Percentiles rank a stretch among this genome's conserved stretches.
Conservation (phyloP, 2,113 vertebrate genomes). For the Nothocercus julius region DNA sequence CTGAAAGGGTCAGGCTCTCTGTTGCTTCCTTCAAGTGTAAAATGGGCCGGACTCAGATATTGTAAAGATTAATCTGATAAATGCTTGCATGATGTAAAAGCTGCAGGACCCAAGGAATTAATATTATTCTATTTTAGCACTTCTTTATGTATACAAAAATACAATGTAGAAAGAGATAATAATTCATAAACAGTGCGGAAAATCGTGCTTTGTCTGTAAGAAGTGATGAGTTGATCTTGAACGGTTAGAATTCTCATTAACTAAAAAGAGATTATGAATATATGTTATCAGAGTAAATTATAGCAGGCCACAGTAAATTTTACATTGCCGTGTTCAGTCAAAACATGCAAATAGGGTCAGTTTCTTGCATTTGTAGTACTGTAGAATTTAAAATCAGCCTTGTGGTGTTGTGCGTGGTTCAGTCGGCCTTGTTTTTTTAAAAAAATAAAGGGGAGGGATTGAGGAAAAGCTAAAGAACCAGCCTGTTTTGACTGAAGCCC, state of each 20-base stretch:
- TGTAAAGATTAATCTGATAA: not conserved
- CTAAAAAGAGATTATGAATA: not conserved
- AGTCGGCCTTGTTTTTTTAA: not conserved
- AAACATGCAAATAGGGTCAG: slow-evolving; percentile 21
- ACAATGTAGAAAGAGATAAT: not conserved
- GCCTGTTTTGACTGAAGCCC: slow-evolving; percentile 52
- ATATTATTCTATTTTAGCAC: not conserved
- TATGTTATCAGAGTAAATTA: slow-evolving; percentile 30
- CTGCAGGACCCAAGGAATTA: not conserved
- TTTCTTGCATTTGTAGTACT: slow-evolving; percentile 43
- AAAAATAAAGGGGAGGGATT: no score
- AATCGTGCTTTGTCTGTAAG: slow-evolving; percentile 14
- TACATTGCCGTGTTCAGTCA: slow-evolving; percentile 35
- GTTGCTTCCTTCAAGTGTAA: not conserved
- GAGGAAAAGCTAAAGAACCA: not conserved
- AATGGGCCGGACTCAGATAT: not conserved
- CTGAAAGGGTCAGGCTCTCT: not conserved
- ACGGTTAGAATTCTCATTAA: slow-evolving; percentile 66
- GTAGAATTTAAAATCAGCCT: slow-evolving; percentile 53
- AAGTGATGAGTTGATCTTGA: slow-evolving; percentile 62
- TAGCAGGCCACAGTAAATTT: not conserved
- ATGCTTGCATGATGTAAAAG: not conserved
- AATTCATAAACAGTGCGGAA: not conserved
- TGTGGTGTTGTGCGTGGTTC: slow-evolving; percentile 69
- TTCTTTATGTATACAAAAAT: not conserved